Evolutionary conservation across 2,113 vertebrate genomes (phyloP).

Genomic region (Hydrochoerus hydrochaeris): DNA sequence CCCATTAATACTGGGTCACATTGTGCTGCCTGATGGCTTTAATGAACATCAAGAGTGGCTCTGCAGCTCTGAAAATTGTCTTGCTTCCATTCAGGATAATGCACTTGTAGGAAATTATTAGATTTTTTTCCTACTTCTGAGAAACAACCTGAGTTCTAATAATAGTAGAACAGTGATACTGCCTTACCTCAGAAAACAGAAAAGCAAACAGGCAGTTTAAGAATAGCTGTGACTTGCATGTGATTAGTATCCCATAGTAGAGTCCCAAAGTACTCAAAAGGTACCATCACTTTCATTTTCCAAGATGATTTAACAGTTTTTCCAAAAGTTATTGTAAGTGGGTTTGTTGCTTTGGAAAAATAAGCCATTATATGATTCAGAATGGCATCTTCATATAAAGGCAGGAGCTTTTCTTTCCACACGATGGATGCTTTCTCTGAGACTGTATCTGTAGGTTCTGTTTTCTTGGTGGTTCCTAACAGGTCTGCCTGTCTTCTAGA

Average conservation of each 20-base stretch:
- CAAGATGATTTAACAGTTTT: neutral
- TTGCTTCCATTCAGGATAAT: conserved; percentile 45
- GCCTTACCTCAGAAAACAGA: conserved; percentile 11
- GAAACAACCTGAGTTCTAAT: conserved; percentile 50
- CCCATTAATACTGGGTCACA: neutral
- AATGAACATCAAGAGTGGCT: conserved; percentile 24
- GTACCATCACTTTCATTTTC: neutral
- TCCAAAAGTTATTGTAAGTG: neutral
- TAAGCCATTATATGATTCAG: neutral
- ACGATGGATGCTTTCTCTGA: neutral
- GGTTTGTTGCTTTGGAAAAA: conserved; percentile 20
- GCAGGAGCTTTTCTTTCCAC: neutral
- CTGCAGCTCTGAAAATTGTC: neutral
- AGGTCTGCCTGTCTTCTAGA: neutral
- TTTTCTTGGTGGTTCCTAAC: neutral
- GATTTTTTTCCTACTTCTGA: conserved; percentile 56
- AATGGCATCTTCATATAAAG: neutral
- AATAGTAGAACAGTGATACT: conserved; percentile 1
- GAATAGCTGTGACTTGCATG: neutral
- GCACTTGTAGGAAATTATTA: conserved; percentile 52
- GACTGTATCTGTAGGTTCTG: neutral
- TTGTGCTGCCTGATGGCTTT: neutral
- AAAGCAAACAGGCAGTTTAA: conserved; percentile 41
- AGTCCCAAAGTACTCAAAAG: neutral
- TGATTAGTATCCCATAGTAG: neutral